Evolutionary conservation across 2,797 vertebrate genomes (phyloP), one percentile per base, ranked within the genome.

Genomic region (Acipenser ruthenus): DNA sequence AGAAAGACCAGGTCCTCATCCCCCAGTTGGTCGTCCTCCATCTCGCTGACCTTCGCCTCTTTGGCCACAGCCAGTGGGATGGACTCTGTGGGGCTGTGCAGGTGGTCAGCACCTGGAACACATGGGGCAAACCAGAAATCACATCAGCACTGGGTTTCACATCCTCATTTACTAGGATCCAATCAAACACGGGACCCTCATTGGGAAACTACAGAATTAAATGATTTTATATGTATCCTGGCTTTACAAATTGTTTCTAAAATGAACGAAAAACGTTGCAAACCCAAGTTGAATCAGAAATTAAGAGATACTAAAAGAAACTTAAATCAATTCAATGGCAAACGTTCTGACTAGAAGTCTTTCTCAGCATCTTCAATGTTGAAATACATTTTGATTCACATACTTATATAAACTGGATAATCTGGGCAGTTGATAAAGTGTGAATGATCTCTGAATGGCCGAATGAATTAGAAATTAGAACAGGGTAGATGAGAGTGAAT

Each of bases 21-120:
- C 0, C 85, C 93, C 37, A 99, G 78, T 71, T 95, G 93, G 79
- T 98, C 95, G 0, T 99, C 96, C 73, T 93, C 92, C 88, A 94
- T 89, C 79, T 95, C 88, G 8, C 92, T 95, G 53, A 99, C 95
- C 84, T 96, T 98, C 53, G 95, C 97, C 73, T 99, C 94, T 80
- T 96, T 99, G 70, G 94, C 94, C 59, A 99, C 93, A 11, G 94
- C 90, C 1, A 99, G 69, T 0, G 93, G 92, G 12, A 96, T 81
- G 0, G 93, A 83, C 58, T 93, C 90, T 18, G 90, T 80, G 72
- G 83, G 86, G 72, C 76, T 85, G 65, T 91, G 90, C 48, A 91
- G 87, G 13, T 91, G 92, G 51, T 91, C 89, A 0, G 92, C 93
- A 75, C 93, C 92, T 95, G 73, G 12, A 71, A 67, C 0, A 12